A percentile compares a stretch with the other conserved stretches of the same genome.
These are phyloP conservation scores for Drosophila atroscutellata DNA, from an alignment of 2,888 invertebrate genomes.

Conservation along the genomic window DNA sequence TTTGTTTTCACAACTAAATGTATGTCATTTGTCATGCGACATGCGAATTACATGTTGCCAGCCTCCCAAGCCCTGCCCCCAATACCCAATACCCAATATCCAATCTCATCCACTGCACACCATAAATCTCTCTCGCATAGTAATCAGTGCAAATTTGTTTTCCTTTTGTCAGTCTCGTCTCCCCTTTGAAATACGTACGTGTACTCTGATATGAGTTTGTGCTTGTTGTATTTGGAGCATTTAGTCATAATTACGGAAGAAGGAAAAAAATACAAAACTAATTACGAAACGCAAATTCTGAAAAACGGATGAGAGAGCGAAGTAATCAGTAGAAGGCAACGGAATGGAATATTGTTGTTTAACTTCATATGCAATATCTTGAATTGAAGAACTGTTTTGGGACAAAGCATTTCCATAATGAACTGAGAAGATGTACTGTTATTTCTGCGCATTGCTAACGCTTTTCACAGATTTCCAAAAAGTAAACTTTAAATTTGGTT, in stretches of 20 bases:
- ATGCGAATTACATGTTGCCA: slow-evolving; percentile 36
- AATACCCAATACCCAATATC: neutral
- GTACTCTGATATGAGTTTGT: neutral
- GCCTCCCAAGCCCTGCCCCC: neutral
- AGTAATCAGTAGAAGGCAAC: neutral
- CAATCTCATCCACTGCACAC: neutral
- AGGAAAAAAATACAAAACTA: neutral
- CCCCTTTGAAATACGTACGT: slow-evolving; percentile 4
- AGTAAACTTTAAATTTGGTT: neutral
- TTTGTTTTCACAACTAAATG: slow-evolving; percentile 27
- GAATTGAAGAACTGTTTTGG: neutral
- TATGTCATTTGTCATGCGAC: slow-evolving; percentile 55
- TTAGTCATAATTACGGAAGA: slow-evolving; percentile 26
- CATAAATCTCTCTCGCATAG: slow-evolving; percentile 21
- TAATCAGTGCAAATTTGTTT: slow-evolving; percentile 57
- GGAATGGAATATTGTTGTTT: neutral
- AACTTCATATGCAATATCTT: neutral
- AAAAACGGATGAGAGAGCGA: neutral
- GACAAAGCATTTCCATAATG: neutral
- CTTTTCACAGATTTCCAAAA: no score
- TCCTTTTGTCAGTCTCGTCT: slow-evolving; percentile 34
- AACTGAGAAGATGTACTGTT: neutral
- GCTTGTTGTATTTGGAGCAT: slow-evolving; percentile 5
- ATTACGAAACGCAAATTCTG: slow-evolving; percentile 4
- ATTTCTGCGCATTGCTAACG: neutral